phyloP scores from a whole-genome alignment of 2,888 invertebrate species.

The Gisinianus flammeolus region DNA sequence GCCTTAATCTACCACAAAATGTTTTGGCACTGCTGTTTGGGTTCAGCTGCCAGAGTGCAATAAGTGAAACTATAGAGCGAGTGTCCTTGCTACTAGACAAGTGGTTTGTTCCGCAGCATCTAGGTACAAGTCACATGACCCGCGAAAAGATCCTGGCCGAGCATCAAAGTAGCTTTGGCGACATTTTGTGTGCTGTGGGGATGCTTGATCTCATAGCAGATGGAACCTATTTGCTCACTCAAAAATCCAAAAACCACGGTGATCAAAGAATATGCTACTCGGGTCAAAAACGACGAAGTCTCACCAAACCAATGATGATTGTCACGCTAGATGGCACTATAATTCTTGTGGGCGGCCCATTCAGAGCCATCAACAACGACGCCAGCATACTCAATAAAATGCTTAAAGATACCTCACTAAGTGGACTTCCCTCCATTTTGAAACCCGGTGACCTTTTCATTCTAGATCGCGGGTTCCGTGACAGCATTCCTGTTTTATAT shows the following conservation, averaged over 20 bases:
- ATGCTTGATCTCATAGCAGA: no score
- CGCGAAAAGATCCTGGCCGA: background rate
- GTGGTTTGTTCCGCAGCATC: constrained; percentile 30
- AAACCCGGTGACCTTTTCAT: background rate
- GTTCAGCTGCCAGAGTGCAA: background rate
- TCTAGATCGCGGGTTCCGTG: background rate
- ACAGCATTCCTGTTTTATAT: background rate
- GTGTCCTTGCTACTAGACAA: constrained; percentile 22
- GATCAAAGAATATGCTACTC: background rate
- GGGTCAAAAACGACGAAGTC: background rate
- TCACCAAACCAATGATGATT: background rate
- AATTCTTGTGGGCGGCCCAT: background rate
- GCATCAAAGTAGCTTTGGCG: background rate
- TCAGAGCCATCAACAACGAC: background rate
- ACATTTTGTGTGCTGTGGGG: background rate
- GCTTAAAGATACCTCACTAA: background rate
- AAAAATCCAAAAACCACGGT: background rate
- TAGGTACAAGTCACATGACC: constrained; percentile 26
- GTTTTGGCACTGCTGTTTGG: constrained; percentile 38
- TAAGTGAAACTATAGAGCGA: constrained; percentile 21
- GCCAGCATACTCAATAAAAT: background rate
- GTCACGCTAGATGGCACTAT: background rate
- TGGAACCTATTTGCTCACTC: constrained; percentile 36
- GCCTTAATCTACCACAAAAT: constrained; percentile 35
- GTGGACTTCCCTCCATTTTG: background rate